These are phyloP conservation scores for Lacerta bilineata DNA, from an alignment of 2,797 vertebrate species.

Conservation along the genomic window DNA sequence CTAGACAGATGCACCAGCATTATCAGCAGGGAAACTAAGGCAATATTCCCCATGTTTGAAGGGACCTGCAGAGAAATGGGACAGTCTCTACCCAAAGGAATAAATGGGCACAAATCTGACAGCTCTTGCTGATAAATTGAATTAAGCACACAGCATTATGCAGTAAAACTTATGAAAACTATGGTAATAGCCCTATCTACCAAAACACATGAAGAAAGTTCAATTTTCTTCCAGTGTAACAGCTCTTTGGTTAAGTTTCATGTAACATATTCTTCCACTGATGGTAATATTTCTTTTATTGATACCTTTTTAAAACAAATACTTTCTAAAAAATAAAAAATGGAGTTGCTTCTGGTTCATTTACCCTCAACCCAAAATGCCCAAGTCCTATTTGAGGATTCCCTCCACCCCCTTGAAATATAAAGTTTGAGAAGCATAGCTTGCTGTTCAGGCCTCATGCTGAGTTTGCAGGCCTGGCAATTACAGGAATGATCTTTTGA, in stretches of 20 bases:
- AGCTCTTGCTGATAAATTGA: background rate
- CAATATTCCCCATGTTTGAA: too few relatives aligned
- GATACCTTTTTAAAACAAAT: background rate
- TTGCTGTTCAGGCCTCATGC: conserved; percentile 26
- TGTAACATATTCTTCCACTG: background rate
- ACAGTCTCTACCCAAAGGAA: too few relatives aligned
- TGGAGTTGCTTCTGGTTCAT: conserved; percentile 10
- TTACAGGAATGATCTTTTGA: conserved; percentile 47
- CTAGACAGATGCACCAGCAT: too few relatives aligned
- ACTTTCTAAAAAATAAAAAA: background rate
- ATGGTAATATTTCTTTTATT: background rate
- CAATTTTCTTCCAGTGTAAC: background rate
- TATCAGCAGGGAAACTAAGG: too few relatives aligned
- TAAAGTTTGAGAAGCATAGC: conserved; percentile 37
- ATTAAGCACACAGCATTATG: background rate
- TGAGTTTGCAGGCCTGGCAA: conserved; percentile 39
- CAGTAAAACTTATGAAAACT: background rate
- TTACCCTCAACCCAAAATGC: background rate
- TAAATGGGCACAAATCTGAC: too few relatives aligned
- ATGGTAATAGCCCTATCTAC: background rate
- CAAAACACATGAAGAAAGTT: background rate
- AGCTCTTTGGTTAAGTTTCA: background rate
- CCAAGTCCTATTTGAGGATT: conserved; percentile 4
- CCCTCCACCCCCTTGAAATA: background rate
- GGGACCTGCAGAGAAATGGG: too few relatives aligned